Conservation (phyloP, 2,888 invertebrate species). For the Noctua comes region DNA sequence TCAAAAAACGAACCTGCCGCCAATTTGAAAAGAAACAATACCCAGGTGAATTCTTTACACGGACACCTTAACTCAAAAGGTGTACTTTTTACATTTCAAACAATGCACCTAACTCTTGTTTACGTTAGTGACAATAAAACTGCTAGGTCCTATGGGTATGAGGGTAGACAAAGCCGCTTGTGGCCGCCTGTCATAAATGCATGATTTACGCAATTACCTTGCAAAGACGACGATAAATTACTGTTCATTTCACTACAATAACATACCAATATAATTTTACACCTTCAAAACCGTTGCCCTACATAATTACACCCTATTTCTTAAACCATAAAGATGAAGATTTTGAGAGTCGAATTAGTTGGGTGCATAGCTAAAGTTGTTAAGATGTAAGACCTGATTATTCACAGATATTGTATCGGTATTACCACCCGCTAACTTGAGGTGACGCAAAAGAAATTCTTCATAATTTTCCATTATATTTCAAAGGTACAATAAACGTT, state of each 20-base stretch:
- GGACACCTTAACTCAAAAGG: constrained; percentile 53
- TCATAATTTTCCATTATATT: constrained; percentile 72
- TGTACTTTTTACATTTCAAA: constrained; percentile 63
- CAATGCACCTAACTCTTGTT: constrained; percentile 80
- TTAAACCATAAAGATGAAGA: constrained; percentile 28
- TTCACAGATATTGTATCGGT: constrained; percentile 87
- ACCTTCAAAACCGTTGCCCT: constrained; percentile 22
- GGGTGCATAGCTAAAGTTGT: constrained; percentile 64
- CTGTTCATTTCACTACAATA: constrained; percentile 83
- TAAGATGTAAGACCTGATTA: constrained; percentile 81
- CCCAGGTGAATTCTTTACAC: constrained; percentile 58
- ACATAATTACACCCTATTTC: constrained; percentile 70
- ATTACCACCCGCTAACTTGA: constrained; percentile 88
- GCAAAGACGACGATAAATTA: constrained; percentile 88
- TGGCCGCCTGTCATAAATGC: constrained; percentile 88
- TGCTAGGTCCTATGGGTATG: constrained; percentile 72
- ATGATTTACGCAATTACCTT: constrained; percentile 89
- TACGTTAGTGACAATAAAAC: constrained; percentile 79
- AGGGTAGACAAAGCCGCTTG: constrained; percentile 83
- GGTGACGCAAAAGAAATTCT: constrained; percentile 82
- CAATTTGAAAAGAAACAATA: constrained; percentile 51
- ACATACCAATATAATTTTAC: constrained; percentile 69
- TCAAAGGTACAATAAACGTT: constrained; percentile 65
- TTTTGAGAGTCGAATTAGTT: constrained; percentile 21
- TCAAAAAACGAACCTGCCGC: constrained; percentile 1